These are phyloP conservation scores for Drosophila cardini DNA, from an alignment of 1,140 invertebrate genomes.

Conservation along the genomic window DNA sequence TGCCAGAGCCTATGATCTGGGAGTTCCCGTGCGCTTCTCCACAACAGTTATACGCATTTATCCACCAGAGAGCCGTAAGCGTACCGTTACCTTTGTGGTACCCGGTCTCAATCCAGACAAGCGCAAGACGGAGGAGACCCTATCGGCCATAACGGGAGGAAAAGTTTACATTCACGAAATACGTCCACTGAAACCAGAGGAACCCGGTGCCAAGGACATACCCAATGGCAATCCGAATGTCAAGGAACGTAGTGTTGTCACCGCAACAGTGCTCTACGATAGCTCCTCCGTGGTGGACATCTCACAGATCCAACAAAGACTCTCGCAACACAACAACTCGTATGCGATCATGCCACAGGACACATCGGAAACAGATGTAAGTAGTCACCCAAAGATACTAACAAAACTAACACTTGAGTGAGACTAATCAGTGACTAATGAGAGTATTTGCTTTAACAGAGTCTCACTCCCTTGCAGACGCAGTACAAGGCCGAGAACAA, in stretches of 20 bases:
- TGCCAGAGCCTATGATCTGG: conserved; percentile 92
- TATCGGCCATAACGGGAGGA: conserved; percentile 91
- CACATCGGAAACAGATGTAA: conserved; percentile 70
- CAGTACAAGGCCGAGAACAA: conserved; percentile 90
- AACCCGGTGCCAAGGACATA: conserved; percentile 73
- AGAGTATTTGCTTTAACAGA: conserved; percentile 52
- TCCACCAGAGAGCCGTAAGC: conserved; percentile 88
- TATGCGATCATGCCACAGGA: conserved; percentile 82
- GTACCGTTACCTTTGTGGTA: conserved; percentile 92
- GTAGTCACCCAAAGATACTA: conserved; percentile 22
- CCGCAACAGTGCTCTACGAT: conserved; percentile 89
- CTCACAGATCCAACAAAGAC: conserved; percentile 87
- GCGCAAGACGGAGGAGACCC: conserved; percentile 88
- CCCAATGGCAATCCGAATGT: conserved; percentile 52
- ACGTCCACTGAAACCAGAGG: conserved; percentile 87
- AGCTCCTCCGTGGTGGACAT: conserved; percentile 89
- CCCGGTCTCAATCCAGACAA: conserved; percentile 90
- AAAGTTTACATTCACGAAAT: conserved; percentile 90
- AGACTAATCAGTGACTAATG: not conserved
- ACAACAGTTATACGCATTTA: conserved; percentile 89
- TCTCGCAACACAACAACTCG: conserved; percentile 86
- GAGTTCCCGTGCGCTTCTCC: conserved; percentile 89
- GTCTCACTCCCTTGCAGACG: conserved; percentile 86
- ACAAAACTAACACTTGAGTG: not conserved
- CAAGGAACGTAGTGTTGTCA: conserved; percentile 89